Base-by-base conservation (phyloP, 2,888 invertebrate species). In the Mythimna loreyi region DNA sequence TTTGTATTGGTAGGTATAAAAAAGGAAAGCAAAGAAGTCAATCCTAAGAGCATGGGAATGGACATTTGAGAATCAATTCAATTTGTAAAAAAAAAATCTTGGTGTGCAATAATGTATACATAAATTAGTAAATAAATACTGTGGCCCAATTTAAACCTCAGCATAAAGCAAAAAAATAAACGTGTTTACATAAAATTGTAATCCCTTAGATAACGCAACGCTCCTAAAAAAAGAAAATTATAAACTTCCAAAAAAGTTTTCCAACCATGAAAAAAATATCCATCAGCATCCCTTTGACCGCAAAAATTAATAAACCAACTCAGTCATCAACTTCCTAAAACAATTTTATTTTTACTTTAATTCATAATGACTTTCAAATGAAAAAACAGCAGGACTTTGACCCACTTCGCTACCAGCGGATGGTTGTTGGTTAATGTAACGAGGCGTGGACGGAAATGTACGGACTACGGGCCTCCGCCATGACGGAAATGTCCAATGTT, bases 321-420 rank as follows among this genome's bases (percentile, higher is more conserved):
- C 66, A 58, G 50, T 23, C 59, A 78, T 47, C 16, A 30, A 73
- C 60, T 73, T 73, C 40, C 45, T 50, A 57, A 65, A 75, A 53
- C 57, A 78, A 63, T 65, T 78, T 78, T 61, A 62, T 59, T 62
- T 67, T 63, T 59, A 63, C 36, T 72, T 30, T 55, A 58, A 16
- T 80, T 75, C 60, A 50, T 70, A 76, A 80, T 69, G 60, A 64
- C 49, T 65, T 79, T 77, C 23, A 9, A 80, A 69, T 76, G 53
- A 61, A 80, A 75, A 63, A 75, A 43, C 28, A 58, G 36, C 40
- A 63, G 56, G 47, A 60, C 67, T 75, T 75, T 69, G 62, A 75
- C 70, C 80, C 59, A 75, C 52, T 76, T 76, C 8, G 23, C 43
- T 53, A 25, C 75, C 28, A 30, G 55, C 64, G 77, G 60, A 61